These are phyloP conservation scores for Lumbricus terrestris DNA, from an alignment of 2,888 invertebrate species.

Conservation along the genomic window DNA sequence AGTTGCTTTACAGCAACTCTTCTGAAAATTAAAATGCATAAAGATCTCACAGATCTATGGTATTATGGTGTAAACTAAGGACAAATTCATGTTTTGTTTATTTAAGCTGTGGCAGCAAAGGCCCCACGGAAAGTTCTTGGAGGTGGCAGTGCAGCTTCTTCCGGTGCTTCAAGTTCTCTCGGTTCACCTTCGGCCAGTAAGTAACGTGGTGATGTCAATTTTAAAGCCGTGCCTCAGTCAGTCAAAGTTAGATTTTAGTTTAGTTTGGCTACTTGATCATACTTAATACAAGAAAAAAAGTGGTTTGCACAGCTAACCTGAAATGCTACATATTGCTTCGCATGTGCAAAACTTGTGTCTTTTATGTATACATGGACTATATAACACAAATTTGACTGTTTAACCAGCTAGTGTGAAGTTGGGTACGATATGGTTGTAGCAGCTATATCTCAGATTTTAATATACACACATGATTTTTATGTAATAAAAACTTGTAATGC, in stretches of 20 bases:
- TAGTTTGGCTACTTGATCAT: not conserved
- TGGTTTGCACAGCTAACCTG: too few relatives aligned
- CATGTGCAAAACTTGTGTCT: not conserved
- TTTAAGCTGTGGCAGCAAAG: conserved; percentile 26
- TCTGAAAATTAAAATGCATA: not conserved
- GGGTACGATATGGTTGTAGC: too few relatives aligned
- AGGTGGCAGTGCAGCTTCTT: not conserved
- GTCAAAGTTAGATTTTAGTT: not conserved
- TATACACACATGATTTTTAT: too few relatives aligned
- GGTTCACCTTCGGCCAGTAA: conserved; percentile 23
- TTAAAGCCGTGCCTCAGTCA: not conserved
- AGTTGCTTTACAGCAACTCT: too few relatives aligned
- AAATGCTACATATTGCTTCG: not conserved
- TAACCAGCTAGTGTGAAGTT: too few relatives aligned
- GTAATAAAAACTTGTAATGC: too few relatives aligned
- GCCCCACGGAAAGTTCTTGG: conserved; percentile 26
- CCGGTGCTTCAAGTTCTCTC: not conserved
- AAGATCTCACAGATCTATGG: not conserved
- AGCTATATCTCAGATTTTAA: too few relatives aligned
- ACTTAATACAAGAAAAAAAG: too few relatives aligned
- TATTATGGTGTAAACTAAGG: too few relatives aligned
- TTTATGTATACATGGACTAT: not conserved
- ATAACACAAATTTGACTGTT: too few relatives aligned
- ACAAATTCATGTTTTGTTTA: not conserved
- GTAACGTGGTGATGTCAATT: not conserved